Evolutionary conservation across 2,113 vertebrate genomes (phyloP).

Genomic region (Gymnorhina tibicen): DNA sequence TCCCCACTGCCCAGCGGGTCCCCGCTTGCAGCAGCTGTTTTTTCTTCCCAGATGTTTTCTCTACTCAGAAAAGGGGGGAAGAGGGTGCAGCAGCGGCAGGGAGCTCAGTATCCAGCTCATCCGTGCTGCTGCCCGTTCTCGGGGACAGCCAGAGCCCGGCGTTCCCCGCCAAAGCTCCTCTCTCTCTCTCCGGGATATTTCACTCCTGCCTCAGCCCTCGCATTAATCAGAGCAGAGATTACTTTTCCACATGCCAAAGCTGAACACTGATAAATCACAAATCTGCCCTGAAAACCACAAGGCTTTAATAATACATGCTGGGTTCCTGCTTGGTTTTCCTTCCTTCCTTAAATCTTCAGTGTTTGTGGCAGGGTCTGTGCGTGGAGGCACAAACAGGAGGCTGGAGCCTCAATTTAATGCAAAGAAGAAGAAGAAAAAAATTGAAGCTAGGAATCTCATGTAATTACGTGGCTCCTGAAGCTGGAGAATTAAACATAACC

Average conservation of each 20-base stretch:
- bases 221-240: not conserved
- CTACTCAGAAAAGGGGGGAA: not conserved
- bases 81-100: rapidly evolving
- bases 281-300: not conserved
- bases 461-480: not conserved
- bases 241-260: not conserved
- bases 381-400: not conserved
- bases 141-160: rapidly evolving
- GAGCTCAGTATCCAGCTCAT: not conserved
- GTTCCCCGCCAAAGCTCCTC: rapidly evolving
- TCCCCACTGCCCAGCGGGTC: not conserved
- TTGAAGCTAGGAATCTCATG: not conserved
- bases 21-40: not conserved
- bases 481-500: not conserved
- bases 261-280: not conserved
- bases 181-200: not conserved
- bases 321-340: not conserved
- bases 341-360: not conserved
- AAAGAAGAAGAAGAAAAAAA: not conserved
- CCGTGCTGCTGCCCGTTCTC: not conserved
- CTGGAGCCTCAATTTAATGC: not conserved
- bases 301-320: not conserved
- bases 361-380: not conserved
- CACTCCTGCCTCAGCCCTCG: not conserved
- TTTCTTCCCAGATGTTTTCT: not conserved